Evolutionary conservation across 2,113 vertebrate genomes (phyloP).

Genomic region (Callaeas wilsoni): DNA sequence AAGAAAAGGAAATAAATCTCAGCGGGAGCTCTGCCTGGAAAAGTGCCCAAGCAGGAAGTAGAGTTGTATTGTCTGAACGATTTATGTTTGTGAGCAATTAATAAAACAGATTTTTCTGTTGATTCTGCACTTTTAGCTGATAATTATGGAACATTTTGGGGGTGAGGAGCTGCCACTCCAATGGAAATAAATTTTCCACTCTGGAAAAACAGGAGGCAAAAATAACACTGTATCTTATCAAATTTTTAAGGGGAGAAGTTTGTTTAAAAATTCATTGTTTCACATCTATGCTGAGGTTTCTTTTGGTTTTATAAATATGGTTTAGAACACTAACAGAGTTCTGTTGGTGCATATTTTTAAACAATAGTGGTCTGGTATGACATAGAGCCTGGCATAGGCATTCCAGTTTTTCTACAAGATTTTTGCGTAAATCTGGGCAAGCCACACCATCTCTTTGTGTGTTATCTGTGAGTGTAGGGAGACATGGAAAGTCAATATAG

Average conservation of each 20-base stretch:
- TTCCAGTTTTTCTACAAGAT: not conserved
- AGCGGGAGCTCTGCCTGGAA: not conserved
- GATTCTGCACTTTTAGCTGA: slow-evolving; percentile 15
- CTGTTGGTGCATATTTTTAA: not conserved
- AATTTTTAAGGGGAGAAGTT: not conserved
- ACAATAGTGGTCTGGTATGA: not conserved
- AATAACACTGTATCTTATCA: not conserved
- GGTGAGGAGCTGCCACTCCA: not conserved
- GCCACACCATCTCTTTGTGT: not conserved
- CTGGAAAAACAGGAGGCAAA: slow-evolving; percentile 14
- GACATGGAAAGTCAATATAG: not conserved
- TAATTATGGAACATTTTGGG: not conserved
- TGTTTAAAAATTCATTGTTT: slow-evolving; percentile 43
- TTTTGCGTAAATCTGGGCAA: not conserved
- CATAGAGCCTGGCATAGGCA: not conserved
- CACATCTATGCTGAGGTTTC: not conserved
- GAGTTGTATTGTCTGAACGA: not conserved
- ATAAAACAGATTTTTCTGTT: slow-evolving; percentile 29
- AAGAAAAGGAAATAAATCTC: slow-evolving; percentile 47
- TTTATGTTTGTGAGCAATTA: slow-evolving; percentile 27
- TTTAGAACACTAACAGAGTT: not conserved
- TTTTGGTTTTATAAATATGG: not conserved
- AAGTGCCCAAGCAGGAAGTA: slow-evolving; percentile 21
- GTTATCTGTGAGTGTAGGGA: not conserved
- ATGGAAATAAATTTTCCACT: slow-evolving; percentile 2